Evolutionary conservation across 2,888 invertebrate genomes (phyloP).

Genomic region (Tenthredo notha): DNA sequence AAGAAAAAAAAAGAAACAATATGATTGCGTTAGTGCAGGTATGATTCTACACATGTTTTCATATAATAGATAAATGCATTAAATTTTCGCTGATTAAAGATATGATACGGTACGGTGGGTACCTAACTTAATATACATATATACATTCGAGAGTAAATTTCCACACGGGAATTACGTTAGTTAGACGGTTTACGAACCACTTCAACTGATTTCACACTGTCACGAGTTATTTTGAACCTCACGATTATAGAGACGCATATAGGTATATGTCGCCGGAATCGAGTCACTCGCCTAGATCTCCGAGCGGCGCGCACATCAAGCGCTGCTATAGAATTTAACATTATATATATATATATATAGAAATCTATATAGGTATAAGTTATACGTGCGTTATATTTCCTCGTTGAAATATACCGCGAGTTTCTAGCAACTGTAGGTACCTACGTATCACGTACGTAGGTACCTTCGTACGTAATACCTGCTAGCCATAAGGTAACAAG

Average conservation of each 20-base stretch:
- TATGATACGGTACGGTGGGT: not conserved
- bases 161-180: not conserved
- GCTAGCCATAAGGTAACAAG: not conserved
- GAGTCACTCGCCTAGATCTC: not conserved
- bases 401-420: not conserved
- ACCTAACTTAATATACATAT: too few species aligned
- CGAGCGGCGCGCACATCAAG: not conserved
- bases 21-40: too few species aligned
- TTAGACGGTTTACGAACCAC: not conserved
- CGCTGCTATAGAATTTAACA: not conserved
- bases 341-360: not conserved
- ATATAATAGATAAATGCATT: not conserved
- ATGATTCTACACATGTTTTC: not conserved
- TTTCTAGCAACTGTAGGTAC: not conserved
- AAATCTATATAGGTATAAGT: not conserved
- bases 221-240: constrained; percentile 16
- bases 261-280: not conserved
- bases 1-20: not conserved
- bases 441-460: not conserved
- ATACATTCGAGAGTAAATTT: not conserved
- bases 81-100: not conserved
- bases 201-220: constrained; percentile 22
- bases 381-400: constrained; percentile 3
- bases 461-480: not conserved
- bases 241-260: not conserved